Conservation (phyloP, 2,113 vertebrate species). For the Polypterus bichir region DNA sequence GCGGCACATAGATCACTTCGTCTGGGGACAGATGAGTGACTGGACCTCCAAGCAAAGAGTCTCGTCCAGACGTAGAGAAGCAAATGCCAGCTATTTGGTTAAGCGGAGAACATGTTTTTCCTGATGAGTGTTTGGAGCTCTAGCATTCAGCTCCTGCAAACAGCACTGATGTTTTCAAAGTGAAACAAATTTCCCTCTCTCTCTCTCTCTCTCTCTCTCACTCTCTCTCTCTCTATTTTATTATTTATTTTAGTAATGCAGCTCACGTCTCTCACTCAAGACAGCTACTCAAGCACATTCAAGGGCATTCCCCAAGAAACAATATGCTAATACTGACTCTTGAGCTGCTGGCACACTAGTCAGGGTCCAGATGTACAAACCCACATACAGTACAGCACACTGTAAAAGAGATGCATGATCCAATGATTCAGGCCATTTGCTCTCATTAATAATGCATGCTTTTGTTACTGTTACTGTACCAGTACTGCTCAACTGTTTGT, state of each 20-base stretch:
- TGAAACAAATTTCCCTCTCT: constrained; percentile 28
- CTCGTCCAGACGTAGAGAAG: constrained; percentile 24
- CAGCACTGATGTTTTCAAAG: constrained; percentile 19
- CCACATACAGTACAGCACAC: constrained; percentile 11
- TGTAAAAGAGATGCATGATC: constrained; percentile 23
- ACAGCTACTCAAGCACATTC: constrained; percentile 40
- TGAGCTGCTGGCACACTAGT: constrained; percentile 32
- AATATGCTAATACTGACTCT: constrained; percentile 48
- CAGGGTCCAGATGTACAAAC: constrained; percentile 19
- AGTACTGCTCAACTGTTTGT: too few species aligned
- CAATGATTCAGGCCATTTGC: constrained; percentile 12
- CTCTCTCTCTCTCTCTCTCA: constrained; percentile 2
- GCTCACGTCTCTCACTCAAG: constrained; percentile 39
- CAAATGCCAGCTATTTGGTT: constrained; percentile 20
- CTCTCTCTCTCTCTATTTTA: constrained; percentile 26
- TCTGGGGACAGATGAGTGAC: constrained; percentile 36
- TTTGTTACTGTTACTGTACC: constrained; percentile 1
- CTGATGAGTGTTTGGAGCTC: constrained; percentile 25
- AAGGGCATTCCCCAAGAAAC: constrained; percentile 65
- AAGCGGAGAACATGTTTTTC: constrained; percentile 27
- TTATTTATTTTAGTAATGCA: constrained; percentile 34
- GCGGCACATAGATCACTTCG: constrained; percentile 25
- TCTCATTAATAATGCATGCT: constrained; percentile 24
- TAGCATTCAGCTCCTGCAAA: constrained; percentile 34
- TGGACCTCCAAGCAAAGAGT: constrained; percentile 9